Base-by-base conservation (phyloP, 1,140 invertebrate species). In the Sinonovacula constricta region DNA sequence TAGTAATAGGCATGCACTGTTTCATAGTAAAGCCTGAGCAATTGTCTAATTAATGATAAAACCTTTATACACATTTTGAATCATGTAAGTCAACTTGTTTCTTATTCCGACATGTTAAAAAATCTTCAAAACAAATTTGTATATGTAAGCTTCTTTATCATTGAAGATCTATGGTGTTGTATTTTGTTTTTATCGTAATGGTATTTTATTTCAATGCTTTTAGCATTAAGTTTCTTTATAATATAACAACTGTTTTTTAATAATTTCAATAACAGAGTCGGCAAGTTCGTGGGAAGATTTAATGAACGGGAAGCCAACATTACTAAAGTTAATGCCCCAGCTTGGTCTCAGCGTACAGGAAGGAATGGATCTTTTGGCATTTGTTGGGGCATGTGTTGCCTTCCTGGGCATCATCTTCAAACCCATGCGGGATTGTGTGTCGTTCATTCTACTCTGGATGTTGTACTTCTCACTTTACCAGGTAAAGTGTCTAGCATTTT, bases 381-480 rank as follows among this genome's bases (percentile, higher is more conserved):
- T 96, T n/a, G 68, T 92, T 34, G 95, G 95, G 80, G 92, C 93
- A 28, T 68, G 94, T 31, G 83, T 96, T 15, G 93, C 95, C 24
- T 95, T 90, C 66, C 82, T 88, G 49, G 86, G 87, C 74, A 80
- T 90, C 36, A 79, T 90, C n/a, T 88, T 83, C 7, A 79, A 79
- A 45, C 67, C 56, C 18, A 82, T 84, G 33, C 71, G 90, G 36
- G 88, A 89, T 69, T 85, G 83, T 36, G 60, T 91, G 3, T 83
- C 85, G n/a, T 95, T 95, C 90, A 91, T 92, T 24, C 81, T 93
- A 33, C 89, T 96, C 15, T 96, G 95, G 95, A 90, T 93, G 26
- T 88, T 95, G 0, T 96, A 96, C 90, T 94, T 94, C 81, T 96
- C 95, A 0, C 81, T 96, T 0, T 95, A 94, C 82, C 94, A 95